Conservation (phyloP, 1,140 invertebrate species). For the Brachionus calyciflorus region DNA sequence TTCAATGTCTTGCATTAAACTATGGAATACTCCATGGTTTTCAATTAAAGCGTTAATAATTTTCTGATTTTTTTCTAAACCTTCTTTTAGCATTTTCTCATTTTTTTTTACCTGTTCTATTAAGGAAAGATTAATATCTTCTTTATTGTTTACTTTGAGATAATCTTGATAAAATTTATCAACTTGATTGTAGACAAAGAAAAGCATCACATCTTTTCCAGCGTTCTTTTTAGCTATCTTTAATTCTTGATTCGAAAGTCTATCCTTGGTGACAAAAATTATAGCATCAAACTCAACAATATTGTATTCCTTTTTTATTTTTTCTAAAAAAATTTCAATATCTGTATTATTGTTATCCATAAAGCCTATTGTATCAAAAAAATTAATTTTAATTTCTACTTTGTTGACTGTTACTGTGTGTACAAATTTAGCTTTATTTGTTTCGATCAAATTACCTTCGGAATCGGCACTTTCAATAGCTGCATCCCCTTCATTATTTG, state of each 20-base stretch:
- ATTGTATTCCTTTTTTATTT: neutral
- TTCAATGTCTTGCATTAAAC: neutral
- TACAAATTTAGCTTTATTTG: neutral
- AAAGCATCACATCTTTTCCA: conserved; percentile 11
- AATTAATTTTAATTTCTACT: neutral
- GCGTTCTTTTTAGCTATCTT: neutral
- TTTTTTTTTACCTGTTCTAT: neutral
- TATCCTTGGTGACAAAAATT: conserved; percentile 1
- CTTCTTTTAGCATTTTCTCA: neutral
- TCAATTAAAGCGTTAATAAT: neutral
- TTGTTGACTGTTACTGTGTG: neutral
- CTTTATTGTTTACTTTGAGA: neutral
- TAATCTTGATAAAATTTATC: neutral
- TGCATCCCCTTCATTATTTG: neutral
- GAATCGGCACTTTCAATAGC: neutral
- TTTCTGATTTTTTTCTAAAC: neutral
- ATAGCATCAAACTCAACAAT: conserved; percentile 3
- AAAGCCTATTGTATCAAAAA: neutral
- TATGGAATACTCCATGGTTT: neutral
- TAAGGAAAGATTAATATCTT: neutral
- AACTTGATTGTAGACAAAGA: conserved; percentile 1
- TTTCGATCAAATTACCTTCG: neutral
- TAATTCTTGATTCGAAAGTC: neutral
- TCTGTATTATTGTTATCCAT: neutral
- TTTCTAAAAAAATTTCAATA: neutral